A percentile compares a stretch with the other conserved stretches of the same genome.
phyloP scores from a whole-genome alignment of 2,113 vertebrate genomes.

The Argyrosomus japonicus region DNA sequence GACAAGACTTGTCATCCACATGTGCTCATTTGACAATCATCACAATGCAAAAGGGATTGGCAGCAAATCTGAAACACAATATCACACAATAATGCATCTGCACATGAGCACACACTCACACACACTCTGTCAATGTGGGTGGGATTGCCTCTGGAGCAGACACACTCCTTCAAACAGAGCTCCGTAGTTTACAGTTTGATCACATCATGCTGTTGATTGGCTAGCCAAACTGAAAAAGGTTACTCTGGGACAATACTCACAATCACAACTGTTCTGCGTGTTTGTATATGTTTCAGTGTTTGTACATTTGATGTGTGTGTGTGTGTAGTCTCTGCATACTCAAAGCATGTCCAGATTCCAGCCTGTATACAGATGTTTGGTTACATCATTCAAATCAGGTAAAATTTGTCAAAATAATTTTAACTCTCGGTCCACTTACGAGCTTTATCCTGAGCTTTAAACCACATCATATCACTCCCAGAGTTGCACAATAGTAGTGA shows the following conservation, averaged over 20 bases:
- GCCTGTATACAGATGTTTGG: background rate
- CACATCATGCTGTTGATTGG: slow-evolving; percentile 56
- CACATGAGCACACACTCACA: slow-evolving; percentile 12
- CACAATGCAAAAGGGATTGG: slow-evolving; percentile 43
- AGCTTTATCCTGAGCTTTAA: background rate
- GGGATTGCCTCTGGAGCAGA: slow-evolving; percentile 61
- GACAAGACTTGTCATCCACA: slow-evolving; percentile 31
- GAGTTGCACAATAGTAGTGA: background rate
- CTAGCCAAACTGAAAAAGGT: slow-evolving; percentile 31
- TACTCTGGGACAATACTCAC: slow-evolving; percentile 30
- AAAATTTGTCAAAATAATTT: background rate
- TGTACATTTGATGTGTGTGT: background rate
- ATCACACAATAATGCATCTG: background rate
- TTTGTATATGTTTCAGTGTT: background rate
- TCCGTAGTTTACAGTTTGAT: slow-evolving; percentile 63
- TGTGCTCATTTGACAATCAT: slow-evolving; percentile 52
- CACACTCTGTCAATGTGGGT: slow-evolving; percentile 48
- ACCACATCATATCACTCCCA: background rate
- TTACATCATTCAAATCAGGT: background rate
- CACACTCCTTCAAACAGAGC: slow-evolving; percentile 57
- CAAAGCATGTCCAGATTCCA: background rate
- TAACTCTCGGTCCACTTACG: background rate
- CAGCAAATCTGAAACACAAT: slow-evolving; percentile 50
- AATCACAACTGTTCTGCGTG: slow-evolving; percentile 8
- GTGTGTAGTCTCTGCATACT: background rate